These are phyloP conservation scores for Troilus luridus DNA, from an alignment of 2,888 invertebrate genomes.

Conservation along the genomic window DNA sequence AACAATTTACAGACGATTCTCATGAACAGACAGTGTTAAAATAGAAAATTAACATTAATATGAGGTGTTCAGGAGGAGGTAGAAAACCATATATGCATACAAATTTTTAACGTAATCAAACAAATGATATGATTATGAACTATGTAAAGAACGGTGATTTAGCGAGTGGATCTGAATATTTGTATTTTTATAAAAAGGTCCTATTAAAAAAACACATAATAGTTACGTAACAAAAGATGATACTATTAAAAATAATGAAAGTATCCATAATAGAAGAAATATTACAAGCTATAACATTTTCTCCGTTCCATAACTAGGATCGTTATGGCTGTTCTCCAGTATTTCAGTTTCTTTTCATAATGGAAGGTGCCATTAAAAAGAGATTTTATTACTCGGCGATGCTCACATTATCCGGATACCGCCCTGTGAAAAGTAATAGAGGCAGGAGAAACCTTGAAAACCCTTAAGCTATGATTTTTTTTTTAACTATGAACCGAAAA, in stretches of 20 bases:
- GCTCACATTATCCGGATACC: not conserved
- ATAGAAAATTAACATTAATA: too few species aligned
- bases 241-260: not conserved
- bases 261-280: not conserved
- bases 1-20: too few species aligned
- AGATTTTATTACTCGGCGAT: constrained; percentile 1
- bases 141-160: too few species aligned
- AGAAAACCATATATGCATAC: too few species aligned
- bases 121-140: too few species aligned
- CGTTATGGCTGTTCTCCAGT: not conserved
- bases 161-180: too few species aligned
- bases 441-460: not conserved
- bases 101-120: too few species aligned
- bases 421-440: not conserved
- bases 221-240: not conserved
- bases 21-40: too few species aligned
- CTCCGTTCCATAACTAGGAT: not conserved
- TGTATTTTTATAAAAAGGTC: too few species aligned
- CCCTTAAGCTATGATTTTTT: not conserved
- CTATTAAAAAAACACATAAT: too few species aligned
- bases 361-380: constrained; percentile 23
- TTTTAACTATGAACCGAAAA: not conserved
- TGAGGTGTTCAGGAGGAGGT: too few species aligned
- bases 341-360: constrained; percentile 30
- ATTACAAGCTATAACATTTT: not conserved